These are phyloP conservation scores for Sylvietta virens DNA, from an alignment of 2,113 vertebrate genomes.

Conservation along the genomic window DNA sequence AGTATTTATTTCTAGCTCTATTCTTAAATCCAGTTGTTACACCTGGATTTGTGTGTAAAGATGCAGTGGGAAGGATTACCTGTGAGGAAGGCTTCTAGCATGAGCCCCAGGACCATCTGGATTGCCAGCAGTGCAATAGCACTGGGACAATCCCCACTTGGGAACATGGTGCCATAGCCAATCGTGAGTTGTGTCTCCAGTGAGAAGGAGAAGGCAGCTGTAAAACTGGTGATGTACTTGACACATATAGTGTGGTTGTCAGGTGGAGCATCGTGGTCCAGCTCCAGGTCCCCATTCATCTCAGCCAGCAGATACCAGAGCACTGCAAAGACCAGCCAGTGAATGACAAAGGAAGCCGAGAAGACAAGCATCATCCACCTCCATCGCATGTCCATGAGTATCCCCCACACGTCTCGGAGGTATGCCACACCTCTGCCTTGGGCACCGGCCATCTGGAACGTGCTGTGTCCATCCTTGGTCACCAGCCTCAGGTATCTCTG, in stretches of 20 bases:
- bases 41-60: not conserved
- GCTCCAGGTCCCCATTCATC: conserved; percentile 91
- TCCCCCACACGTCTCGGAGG: conserved; percentile 89
- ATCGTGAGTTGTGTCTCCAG: conserved; percentile 98
- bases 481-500: conserved; percentile 81
- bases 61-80: conserved; percentile 73
- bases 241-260: conserved; percentile 93
- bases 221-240: conserved; percentile 94
- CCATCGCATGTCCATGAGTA: conserved; percentile 93
- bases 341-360: conserved; percentile 88
- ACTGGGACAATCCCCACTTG: conserved; percentile 92
- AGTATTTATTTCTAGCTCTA: not conserved
- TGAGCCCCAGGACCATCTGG: conserved; percentile 96
- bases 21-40: not conserved
- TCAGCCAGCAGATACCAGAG: conserved; percentile 95
- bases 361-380: conserved; percentile 95
- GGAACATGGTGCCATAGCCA: conserved; percentile 97
- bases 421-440: conserved; percentile 76
- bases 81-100: conserved; percentile 97
- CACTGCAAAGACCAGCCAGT: conserved; percentile 95
- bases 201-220: conserved; percentile 95
- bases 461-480: conserved; percentile 92
- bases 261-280: conserved; percentile 88
- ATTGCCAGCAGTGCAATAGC: conserved; percentile 91
- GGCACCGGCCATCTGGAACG: conserved; percentile 67